Conservation (phyloP, 1,140 invertebrate species). For the Drosophila pallidifrons region DNA sequence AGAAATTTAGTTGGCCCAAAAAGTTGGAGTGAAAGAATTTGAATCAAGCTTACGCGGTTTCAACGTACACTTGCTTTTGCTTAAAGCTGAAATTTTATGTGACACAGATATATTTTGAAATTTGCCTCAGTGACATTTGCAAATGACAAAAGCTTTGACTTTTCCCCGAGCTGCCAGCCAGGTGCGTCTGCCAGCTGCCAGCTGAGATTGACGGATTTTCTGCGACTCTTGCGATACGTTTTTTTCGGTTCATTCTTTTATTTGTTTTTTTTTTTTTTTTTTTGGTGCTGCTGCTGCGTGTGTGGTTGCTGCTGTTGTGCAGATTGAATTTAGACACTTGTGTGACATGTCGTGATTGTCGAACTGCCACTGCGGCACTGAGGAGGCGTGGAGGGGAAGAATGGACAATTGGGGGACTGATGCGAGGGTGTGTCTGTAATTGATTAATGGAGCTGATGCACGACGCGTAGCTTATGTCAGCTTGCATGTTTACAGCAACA, state of each 20-base stretch:
- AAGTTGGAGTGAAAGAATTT: neutral
- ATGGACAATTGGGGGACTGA: neutral
- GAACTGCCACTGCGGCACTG: conserved; percentile 29
- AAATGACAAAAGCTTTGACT: conserved; percentile 15
- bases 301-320: conserved; percentile 5
- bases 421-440: conserved; percentile 60
- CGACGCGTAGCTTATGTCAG: conserved; percentile 67
- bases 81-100: conserved; percentile 30
- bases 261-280: conserved; percentile 8
- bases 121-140: conserved; percentile 28
- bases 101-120: conserved; percentile 23
- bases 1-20: conserved; percentile 6
- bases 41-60: neutral
- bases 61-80: conserved; percentile 13
- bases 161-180: conserved; percentile 9
- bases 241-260: neutral
- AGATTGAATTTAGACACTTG: conserved; percentile 57
- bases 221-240: conserved; percentile 1
- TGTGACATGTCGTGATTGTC: conserved; percentile 57
- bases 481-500: conserved; percentile 56
- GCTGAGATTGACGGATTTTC: conserved; percentile 42
- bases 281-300: too few relatives aligned
- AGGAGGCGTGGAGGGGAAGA: conserved; percentile 1
- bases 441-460: conserved; percentile 74
- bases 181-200: conserved; percentile 21